A percentile compares a stretch with the other conserved stretches of the same genome.
phyloP scores from a whole-genome alignment of 2,113 vertebrate genomes.

The Pollachius pollachius region DNA sequence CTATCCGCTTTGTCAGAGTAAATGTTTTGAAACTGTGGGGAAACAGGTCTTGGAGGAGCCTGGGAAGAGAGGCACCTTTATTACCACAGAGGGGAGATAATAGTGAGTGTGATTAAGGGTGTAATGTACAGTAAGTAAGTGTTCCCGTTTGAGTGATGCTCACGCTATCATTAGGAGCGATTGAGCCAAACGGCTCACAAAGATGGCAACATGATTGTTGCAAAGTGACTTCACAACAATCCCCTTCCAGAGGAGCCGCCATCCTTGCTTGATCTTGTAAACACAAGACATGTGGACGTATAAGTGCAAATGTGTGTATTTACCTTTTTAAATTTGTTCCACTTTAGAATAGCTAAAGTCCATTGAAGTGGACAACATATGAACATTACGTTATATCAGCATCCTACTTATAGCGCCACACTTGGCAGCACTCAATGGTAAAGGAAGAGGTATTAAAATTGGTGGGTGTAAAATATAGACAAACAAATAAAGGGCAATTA shows the following conservation, averaged over 20 bases:
- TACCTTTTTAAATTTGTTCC: background rate
- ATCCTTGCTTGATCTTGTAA: no score
- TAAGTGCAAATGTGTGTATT: no score
- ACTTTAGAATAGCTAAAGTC: no score
- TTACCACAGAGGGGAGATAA: conserved; percentile 42
- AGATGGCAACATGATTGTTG: conserved; percentile 53
- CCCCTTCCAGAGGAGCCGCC: conserved; percentile 47
- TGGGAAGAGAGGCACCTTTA: conserved; percentile 13
- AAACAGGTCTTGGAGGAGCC: conserved; percentile 10
- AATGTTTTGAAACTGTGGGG: conserved; percentile 16
- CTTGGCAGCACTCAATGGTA: conserved; percentile 68
- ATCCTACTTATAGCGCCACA: conserved; percentile 59
- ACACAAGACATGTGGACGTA: no score
- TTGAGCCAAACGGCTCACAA: conserved; percentile 50
- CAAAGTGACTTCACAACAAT: conserved; percentile 50
- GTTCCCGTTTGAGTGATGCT: conserved; percentile 57
- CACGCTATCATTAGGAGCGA: conserved; percentile 58
- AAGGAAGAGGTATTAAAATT: conserved; percentile 63
- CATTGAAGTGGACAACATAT: no score
- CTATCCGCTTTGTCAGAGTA: background rate
- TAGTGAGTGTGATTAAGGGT: conserved; percentile 43
- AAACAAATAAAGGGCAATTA: conserved; percentile 67
- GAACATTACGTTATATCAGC: no score
- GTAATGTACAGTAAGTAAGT: conserved; percentile 53
- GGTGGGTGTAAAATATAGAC: conserved; percentile 56